Evolutionary conservation across 2,888 invertebrate genomes (phyloP), one percentile per base, ranked within the genome.

Genomic region (Siphlonurus alternatus): DNA sequence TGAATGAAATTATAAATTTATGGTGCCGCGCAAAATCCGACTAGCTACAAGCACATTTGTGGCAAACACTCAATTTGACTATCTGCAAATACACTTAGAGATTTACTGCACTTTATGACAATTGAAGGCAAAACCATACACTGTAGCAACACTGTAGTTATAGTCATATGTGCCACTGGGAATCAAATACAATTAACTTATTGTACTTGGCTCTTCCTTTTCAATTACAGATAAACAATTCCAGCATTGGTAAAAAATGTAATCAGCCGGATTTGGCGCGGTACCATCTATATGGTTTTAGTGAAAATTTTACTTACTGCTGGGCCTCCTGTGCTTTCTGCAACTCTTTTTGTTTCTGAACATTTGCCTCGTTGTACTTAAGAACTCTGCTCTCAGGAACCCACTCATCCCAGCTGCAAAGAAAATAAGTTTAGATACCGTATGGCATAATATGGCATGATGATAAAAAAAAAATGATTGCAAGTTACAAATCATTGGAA

Each of bases 331-430:
- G 89, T 2, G 89, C 88, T 72, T 85, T 84, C 71, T 87, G 85
- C 5, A 94, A 84, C 74, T 93, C 93, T 72, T 89, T 91, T 74
- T 94, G 93, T 66, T 87, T 83, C 71, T 89, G 89, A 1, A 92
- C 84, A 73, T 93, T 93, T 1, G 87, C 85, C 70, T 94, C 93
- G 76, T 90, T 94, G 74, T 87, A 90, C 74, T 94, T 95, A 64
- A 95, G 76, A 3, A 95, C 92, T 68, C 95, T 79, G 71, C 86
- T 88, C 74, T 95, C 94, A 0, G 91, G 91, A 2, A 95, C 94
- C 94, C 89, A 90, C 74, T 90, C 90, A 72, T 90, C 90, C 90
- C 90, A 90, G 76, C 89, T 89, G 73, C 23, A 80, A 75, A 65
- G 64, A 65, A 65, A 66, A 66, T 65, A 62, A 19, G 24, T 54